These are phyloP conservation scores for Puffinus mauretanicus DNA, from an alignment of 2,113 vertebrate species.

Conservation along the genomic window DNA sequence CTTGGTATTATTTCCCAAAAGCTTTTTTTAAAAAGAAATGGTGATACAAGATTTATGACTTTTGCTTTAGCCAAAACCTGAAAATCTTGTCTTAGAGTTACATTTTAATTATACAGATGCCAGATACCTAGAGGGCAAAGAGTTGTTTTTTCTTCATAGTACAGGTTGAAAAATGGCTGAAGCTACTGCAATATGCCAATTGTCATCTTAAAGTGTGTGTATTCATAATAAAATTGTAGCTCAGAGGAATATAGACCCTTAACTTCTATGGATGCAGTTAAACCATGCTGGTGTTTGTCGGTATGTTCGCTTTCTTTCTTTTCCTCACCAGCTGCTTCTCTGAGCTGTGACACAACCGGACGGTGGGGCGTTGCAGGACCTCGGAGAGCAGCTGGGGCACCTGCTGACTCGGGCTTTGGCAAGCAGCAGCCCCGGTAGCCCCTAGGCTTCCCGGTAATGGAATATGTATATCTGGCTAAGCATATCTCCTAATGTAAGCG, in stretches of 20 bases:
- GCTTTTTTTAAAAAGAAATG: not conserved
- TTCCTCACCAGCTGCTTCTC: not conserved
- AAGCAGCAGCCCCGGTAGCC: not conserved
- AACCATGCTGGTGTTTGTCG: not conserved
- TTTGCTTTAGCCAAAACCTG: not conserved
- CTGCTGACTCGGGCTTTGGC: rapidly evolving
- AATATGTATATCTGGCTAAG: too few species aligned
- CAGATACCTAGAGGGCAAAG: not conserved
- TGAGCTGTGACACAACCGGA: rapidly evolving
- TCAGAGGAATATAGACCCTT: not conserved
- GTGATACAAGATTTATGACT: not conserved
- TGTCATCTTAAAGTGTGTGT: not conserved
- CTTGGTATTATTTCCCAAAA: not conserved
- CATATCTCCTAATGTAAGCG: not conserved
- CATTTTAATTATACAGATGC: not conserved
- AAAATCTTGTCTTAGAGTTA: not conserved
- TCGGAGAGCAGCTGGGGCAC: not conserved
- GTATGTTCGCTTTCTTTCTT: not conserved
- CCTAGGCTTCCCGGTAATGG: not conserved
- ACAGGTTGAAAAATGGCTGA: not conserved
- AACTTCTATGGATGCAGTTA: not conserved
- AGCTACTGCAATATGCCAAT: rapidly evolving
- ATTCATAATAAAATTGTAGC: not conserved
- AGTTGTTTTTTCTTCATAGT: not conserved
- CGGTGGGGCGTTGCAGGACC: not conserved